A percentile compares a stretch with the other conserved stretches of the same genome.
Evolutionary conservation across 2,888 invertebrate species (phyloP).

Genomic region (Linnaemya vulpina): DNA sequence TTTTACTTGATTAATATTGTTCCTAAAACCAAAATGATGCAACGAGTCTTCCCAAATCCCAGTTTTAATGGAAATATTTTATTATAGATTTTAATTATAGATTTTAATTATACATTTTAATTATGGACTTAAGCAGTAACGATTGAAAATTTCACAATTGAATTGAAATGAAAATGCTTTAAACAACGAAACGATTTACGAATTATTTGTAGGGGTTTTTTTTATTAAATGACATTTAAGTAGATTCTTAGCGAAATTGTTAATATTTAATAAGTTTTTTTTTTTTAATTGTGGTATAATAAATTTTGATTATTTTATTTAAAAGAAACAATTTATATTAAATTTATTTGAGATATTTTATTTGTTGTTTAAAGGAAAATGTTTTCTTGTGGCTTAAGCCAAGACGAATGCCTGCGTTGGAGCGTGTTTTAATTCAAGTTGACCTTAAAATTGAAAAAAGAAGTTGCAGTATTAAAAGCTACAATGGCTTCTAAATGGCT

Average conservation of each 20-base stretch:
- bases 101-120: conserved; percentile 17
- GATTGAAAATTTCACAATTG: not conserved
- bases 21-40: conserved; percentile 61
- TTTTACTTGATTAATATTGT: conserved; percentile 24
- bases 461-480: no score
- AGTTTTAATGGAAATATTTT: conserved; percentile 41
- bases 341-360: no score
- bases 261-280: conserved; percentile 39
- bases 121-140: conserved; percentile 11
- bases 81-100: conserved; percentile 20
- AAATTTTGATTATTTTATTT: not conserved
- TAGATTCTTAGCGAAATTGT: conserved; percentile 66
- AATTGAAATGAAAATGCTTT: conserved; percentile 28
- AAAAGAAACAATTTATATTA: not conserved
- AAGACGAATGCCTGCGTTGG: no score
- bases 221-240: conserved; percentile 22
- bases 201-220: conserved; percentile 33
- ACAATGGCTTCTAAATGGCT: no score
- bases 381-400: no score
- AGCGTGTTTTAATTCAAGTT: no score
- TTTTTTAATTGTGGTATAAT: conserved; percentile 14
- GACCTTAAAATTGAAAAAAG: no score
- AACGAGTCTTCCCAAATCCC: conserved; percentile 66
- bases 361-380: no score
- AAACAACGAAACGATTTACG: conserved; percentile 20